These are phyloP conservation scores for Leptobrachium leishanense DNA, from an alignment of 2,113 vertebrate genomes.

Conservation along the genomic window DNA sequence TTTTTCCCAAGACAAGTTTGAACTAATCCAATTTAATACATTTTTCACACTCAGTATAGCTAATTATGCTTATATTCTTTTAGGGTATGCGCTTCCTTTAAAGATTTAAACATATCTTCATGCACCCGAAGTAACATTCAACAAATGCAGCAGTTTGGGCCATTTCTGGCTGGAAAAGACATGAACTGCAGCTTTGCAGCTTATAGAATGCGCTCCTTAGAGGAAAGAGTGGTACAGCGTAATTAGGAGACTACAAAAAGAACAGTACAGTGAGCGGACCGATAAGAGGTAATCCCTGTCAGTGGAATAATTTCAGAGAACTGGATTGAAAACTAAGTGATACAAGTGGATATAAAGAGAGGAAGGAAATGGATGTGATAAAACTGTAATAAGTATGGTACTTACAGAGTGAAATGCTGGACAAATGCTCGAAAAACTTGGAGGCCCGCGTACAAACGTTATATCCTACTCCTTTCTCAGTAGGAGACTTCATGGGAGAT, in stretches of 20 bases:
- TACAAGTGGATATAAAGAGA: neutral
- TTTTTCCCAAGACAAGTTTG: neutral
- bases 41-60: neutral
- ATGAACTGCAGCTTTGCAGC: neutral
- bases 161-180: neutral
- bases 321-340: neutral
- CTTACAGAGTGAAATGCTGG: neutral
- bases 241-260: neutral
- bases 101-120: neutral
- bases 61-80: neutral
- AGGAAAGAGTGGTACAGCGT: neutral
- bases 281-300: neutral
- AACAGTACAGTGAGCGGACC: neutral
- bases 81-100: neutral
- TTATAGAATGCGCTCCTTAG: neutral
- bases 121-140: neutral
- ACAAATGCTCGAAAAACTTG: neutral
- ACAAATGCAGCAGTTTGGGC: neutral
- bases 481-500: neutral
- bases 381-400: neutral
- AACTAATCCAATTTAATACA: neutral
- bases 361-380: neutral
- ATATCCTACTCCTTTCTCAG: neutral
- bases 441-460: neutral
- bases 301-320: conserved; percentile 5